phyloP scores from a whole-genome alignment of 2,113 vertebrate species.

The Scopus umbretta region DNA sequence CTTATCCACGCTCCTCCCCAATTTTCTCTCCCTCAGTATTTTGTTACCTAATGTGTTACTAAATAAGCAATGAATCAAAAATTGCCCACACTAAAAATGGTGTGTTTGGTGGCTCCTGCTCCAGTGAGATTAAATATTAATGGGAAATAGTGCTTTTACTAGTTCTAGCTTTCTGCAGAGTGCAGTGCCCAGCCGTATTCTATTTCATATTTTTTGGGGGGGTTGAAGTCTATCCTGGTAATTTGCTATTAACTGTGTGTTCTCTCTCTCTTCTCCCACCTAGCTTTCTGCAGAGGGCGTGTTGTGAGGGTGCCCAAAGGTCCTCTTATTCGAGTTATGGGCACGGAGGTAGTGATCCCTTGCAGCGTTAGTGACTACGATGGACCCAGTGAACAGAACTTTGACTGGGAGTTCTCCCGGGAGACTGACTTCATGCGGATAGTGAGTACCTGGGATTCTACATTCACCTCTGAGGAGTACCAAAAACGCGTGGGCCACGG shows the following conservation, averaged over 20 bases:
- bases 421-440: slow-evolving; percentile 63
- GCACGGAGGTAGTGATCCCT: slow-evolving; percentile 81
- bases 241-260: neutral
- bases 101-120: neutral
- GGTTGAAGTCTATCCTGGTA: neutral
- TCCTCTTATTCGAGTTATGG: slow-evolving; percentile 83
- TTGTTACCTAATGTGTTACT: neutral
- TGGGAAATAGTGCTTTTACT: neutral
- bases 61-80: neutral
- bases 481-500: slow-evolving; percentile 72
- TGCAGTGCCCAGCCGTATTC: neutral
- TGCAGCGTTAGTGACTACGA: slow-evolving; percentile 87
- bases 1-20: no score
- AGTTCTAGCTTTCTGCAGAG: neutral
- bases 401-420: slow-evolving; percentile 85
- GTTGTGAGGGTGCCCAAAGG: slow-evolving; percentile 84
- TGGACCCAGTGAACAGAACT: slow-evolving; percentile 90
- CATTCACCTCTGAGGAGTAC: slow-evolving; percentile 75
- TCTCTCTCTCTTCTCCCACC: neutral
- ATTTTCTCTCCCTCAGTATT: neutral
- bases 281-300: slow-evolving; percentile 77
- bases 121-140: neutral
- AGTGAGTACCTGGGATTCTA: slow-evolving; percentile 86
- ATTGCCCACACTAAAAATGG: neutral
- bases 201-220: no score